These are phyloP conservation scores for Leptinotarsa peninsularis DNA, from an alignment of 2,888 invertebrate genomes.

Conservation along the genomic window DNA sequence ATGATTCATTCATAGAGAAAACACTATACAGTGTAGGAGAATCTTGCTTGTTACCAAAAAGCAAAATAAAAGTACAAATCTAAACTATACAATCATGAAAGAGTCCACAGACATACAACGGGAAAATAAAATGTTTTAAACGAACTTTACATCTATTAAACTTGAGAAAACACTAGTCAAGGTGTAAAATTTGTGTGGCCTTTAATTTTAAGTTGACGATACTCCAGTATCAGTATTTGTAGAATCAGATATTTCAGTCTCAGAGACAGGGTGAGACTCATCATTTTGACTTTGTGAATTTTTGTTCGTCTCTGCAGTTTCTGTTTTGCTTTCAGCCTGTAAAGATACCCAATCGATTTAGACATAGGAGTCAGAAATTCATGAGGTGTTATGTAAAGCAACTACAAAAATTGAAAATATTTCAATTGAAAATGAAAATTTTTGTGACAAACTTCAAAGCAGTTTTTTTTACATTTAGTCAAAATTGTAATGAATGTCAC, in stretches of 20 bases:
- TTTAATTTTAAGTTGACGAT: slow-evolving; percentile 49
- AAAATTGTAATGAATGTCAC: slow-evolving; percentile 32
- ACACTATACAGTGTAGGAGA: slow-evolving; percentile 11
- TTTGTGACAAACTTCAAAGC: slow-evolving; percentile 38
- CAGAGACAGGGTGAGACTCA: slow-evolving; percentile 55
- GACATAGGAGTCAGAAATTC: slow-evolving; percentile 33
- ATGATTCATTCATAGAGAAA: slow-evolving; percentile 2
- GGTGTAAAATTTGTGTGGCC: slow-evolving; percentile 30
- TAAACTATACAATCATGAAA: slow-evolving; percentile 45
- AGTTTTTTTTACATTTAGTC: slow-evolving; percentile 39
- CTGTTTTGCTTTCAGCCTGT: slow-evolving; percentile 67
- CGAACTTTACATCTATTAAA: slow-evolving; percentile 39
- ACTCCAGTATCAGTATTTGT: slow-evolving; percentile 56
- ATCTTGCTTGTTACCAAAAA: slow-evolving; percentile 31
- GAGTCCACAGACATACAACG: slow-evolving; percentile 42
- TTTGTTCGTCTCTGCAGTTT: slow-evolving; percentile 65
- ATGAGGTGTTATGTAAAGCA: slow-evolving; percentile 31
- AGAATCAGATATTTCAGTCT: slow-evolving; percentile 55
- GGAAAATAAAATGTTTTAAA: slow-evolving; percentile 33
- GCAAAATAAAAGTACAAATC: slow-evolving; percentile 32
- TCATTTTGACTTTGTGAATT: slow-evolving; percentile 57
- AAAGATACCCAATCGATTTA: slow-evolving; percentile 65
- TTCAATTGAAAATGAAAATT: slow-evolving; percentile 8
- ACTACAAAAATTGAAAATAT: slow-evolving; percentile 36
- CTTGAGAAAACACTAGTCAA: slow-evolving; percentile 30